Evolutionary conservation across 2,113 vertebrate species (phyloP).

Genomic region (Camelus dromedarius): DNA sequence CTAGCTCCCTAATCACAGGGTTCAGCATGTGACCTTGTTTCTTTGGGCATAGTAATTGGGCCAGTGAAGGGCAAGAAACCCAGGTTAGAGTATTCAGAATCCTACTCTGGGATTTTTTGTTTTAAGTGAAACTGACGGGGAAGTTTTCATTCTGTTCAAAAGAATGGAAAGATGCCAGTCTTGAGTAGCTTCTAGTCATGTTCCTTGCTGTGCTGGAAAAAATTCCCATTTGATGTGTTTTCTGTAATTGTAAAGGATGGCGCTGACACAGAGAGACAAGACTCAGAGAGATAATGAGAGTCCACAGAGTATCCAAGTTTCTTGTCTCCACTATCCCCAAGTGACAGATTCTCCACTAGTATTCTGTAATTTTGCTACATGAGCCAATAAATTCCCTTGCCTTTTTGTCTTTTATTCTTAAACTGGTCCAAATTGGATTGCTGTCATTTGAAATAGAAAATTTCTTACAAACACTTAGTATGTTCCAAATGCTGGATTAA

Average conservation of each 20-base stretch:
- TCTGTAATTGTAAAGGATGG: not conserved
- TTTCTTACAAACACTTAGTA: not conserved
- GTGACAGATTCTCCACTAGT: not conserved
- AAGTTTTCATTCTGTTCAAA: not conserved
- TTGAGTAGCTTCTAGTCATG: not conserved
- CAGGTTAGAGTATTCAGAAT: not conserved
- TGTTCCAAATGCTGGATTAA: not conserved
- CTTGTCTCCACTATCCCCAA: not conserved
- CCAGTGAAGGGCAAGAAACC: not conserved
- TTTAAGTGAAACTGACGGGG: not conserved
- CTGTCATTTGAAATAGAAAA: not conserved
- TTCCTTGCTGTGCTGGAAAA: not conserved
- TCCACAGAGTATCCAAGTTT: not conserved
- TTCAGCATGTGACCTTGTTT: not conserved
- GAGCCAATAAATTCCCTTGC: not conserved
- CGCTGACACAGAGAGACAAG: not conserved
- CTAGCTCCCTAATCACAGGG: not conserved
- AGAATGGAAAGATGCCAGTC: not conserved
- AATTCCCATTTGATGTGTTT: not conserved
- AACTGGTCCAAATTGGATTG: not conserved
- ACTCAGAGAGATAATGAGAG: not conserved
- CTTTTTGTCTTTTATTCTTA: not conserved
- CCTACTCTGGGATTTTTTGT: not conserved
- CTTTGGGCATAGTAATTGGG: not conserved
- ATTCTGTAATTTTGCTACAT: not conserved